Base-by-base conservation (phyloP, 2,113 vertebrate genomes). In the Megaptera novaeangliae region DNA sequence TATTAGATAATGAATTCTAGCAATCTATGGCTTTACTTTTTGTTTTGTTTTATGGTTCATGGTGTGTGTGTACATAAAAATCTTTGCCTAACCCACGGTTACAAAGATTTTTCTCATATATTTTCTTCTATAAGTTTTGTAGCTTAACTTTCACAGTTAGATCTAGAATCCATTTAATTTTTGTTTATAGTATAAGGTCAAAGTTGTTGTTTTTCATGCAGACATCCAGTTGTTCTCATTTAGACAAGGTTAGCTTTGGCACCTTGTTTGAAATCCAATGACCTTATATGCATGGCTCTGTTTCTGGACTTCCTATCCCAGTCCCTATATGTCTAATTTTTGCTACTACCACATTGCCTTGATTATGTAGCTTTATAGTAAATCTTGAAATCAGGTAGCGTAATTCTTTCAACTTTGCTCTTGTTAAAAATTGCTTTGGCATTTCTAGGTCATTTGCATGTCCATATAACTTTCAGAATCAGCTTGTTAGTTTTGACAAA, bases 401-500 rank as follows among this genome's bases (percentile, higher is more conserved):
- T 68, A 86, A 61, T 94, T 88, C 12, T 71, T 90, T 77, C 18
- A 93, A 46, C 57, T 95, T 95, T 81, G 34, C 69, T 85, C 39
- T 94, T 94, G 87, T 87, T 57, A 59, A 90, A 88, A 94, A 68
- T 90, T 80, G 13, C 82, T 85, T 69, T 88, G 59, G 23, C 27
- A 75, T 29, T 81, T 93, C 49, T 91, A 88, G 34, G 18, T 71
- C 34, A 77, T 91, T 81, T 94, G 71, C 52, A 81, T 93, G 91
- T 95, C 44, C 12, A 44, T 63, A n/a, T 66, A 66, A 78, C 64
- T 94, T 94, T 94, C 59, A 91, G 66, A 96, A 81, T 93, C 72
- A 71, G 39, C 72, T 75, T 87, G 41, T 95, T 78, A 88, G 59
- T 78, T 96, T 93, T 94, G 44, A 89, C 52, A 41, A 21, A 66